These are phyloP conservation scores for Porites lobata DNA, from an alignment of 92 coral and sea anemone genomes.

Conservation along the genomic window DNA sequence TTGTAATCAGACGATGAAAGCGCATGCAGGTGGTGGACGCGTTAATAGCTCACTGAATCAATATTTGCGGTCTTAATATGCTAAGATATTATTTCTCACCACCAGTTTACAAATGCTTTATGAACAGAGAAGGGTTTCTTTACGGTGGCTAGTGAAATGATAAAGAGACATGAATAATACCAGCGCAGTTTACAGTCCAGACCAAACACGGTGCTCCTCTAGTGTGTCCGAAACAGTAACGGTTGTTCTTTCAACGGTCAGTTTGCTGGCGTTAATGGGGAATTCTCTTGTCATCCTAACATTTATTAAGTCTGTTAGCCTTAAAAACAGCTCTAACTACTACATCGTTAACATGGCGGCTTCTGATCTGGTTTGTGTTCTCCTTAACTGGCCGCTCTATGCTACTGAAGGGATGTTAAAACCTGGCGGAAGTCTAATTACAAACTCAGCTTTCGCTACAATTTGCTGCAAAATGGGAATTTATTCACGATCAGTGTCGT, in stretches of 20 bases:
- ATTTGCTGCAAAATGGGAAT: conserved; percentile 1
- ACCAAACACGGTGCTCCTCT: neutral
- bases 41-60: too few relatives aligned
- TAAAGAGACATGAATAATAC: neutral
- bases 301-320: neutral
- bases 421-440: conserved; percentile 1
- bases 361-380: neutral
- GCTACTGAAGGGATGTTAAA: conserved; percentile 7
- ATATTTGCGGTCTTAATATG: too few relatives aligned
- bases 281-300: neutral
- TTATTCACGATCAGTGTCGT: neutral
- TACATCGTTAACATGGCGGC: conserved; percentile 3
- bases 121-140: neutral
- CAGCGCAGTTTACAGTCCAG: neutral
- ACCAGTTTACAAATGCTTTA: neutral
- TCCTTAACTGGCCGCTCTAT: conserved; percentile 12
- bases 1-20: too few relatives aligned
- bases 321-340: conserved; percentile 8
- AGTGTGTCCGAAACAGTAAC: neutral
- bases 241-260: neutral
- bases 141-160: neutral
- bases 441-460: neutral
- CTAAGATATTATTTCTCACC: neutral
- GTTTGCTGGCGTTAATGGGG: neutral
- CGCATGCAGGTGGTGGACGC: too few relatives aligned